Conservation (phyloP, 2,113 vertebrate genomes). For the Chroicocephalus ridibundus region DNA sequence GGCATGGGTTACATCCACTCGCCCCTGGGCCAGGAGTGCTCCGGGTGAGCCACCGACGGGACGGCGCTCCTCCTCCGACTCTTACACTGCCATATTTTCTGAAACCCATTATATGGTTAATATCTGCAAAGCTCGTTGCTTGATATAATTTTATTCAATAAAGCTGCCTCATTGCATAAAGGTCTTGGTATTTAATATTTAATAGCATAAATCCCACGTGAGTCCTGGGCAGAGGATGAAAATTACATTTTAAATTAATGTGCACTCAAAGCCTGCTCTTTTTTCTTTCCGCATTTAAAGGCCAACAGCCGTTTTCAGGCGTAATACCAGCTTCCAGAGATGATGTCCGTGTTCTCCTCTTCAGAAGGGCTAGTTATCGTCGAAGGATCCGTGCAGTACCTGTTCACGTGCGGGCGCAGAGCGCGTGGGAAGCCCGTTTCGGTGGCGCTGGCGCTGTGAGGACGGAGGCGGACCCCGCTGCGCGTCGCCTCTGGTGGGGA, state of each 20-base stretch:
- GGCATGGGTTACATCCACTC: neutral
- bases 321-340: neutral
- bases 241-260: constrained; percentile 60
- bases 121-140: constrained; percentile 33
- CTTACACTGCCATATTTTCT: neutral
- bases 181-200: constrained; percentile 71
- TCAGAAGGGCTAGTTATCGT: accelerated
- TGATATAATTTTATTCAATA: constrained; percentile 48
- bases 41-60: neutral
- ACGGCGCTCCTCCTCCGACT: neutral
- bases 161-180: constrained; percentile 49
- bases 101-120: neutral
- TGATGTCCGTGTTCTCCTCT: neutral
- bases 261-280: neutral
- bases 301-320: neutral
- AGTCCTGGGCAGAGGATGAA: constrained; percentile 38
- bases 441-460: accelerated
- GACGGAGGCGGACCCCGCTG: accelerated
- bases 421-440: accelerated
- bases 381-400: accelerated
- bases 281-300: neutral
- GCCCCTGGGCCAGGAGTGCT: neutral
- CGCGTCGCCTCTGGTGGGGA: neutral
- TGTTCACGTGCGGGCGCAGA: neutral
- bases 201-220: constrained; percentile 54